These are phyloP conservation scores for Orycteropus afer DNA, from an alignment of 2,113 vertebrate species.

Conservation along the genomic window DNA sequence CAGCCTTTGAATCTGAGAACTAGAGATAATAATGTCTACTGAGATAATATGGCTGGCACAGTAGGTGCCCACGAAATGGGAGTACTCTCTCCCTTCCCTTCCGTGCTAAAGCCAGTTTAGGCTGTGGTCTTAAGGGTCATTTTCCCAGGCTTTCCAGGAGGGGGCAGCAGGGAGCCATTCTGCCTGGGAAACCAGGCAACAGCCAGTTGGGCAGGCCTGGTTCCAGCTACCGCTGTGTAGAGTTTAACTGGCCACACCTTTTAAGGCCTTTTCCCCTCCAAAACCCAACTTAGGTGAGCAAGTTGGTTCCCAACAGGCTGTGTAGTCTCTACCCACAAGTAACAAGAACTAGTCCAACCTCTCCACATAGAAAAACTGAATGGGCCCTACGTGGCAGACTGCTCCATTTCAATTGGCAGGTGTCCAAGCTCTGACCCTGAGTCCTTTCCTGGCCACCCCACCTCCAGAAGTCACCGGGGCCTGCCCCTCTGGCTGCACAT, in stretches of 20 bases:
- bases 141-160: slow-evolving; percentile 64
- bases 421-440: not conserved
- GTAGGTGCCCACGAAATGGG: not conserved
- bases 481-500: not conserved
- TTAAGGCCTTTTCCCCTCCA: not conserved
- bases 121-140: not conserved
- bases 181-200: not conserved
- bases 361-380: not conserved
- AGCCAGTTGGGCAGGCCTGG: not conserved
- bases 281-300: not conserved
- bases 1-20: slow-evolving; percentile 9
- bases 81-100: not conserved
- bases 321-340: not conserved
- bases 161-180: slow-evolving; percentile 59
- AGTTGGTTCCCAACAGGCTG: not conserved
- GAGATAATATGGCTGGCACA: not conserved
- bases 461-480: not conserved
- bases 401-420: not conserved
- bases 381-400: not conserved
- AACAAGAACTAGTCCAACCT: not conserved
- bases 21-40: not conserved
- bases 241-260: not conserved
- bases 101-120: not conserved
- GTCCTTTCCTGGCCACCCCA: not conserved
- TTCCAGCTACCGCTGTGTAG: not conserved